Base-by-base conservation (phyloP, 2,113 vertebrate genomes). In the Dipodomys stephensi region DNA sequence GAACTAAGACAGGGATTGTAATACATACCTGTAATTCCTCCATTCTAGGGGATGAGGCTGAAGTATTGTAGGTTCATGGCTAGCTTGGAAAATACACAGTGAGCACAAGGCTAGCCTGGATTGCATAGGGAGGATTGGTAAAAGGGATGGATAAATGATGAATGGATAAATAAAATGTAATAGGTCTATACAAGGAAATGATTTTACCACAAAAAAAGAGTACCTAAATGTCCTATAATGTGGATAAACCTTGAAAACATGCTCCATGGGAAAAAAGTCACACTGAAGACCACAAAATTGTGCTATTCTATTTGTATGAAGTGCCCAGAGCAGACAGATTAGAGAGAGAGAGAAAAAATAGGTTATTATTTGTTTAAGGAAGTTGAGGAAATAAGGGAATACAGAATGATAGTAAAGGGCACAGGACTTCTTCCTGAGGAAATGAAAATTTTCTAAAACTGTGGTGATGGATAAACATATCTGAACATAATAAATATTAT, bases 221-320 rank as follows among this genome's bases (percentile, higher is more conserved):
- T 80, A 77, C 11, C 39, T 2, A 53, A 77, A 28, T 11, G 27
- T 92, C 5, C 67, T 89, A 19, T 27, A 74, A 71, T 18, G 65
- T 87, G 71, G 25, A 60, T 91, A 7, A 69, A 62, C 46, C 32
- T 90, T 60, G 53, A 76, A 78, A 90, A 84, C 27, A 49, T 62
- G 53, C 20, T 84, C 81, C 84, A 23, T 78, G 95, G 83, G 30
- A 22, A 93, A 87, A 65, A 27, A 1, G 30, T 32, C 80, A 39
- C 62, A 68, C 32, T 92, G 74, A 57, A 80, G 25, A 85, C 19
- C 16, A 71, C 60, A 53, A 53, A 28, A 83, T 60, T 87, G n/a
- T 84, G 18, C 25, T 64, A 91, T 85, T 92, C 39, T 22, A 20
- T 87, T 89, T 92, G 19, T 88, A 46, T 78, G 69, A 78, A 90